phyloP scores from a whole-genome alignment of 92 coral and sea anemone genomes.

The Blastomussa wellsi region DNA sequence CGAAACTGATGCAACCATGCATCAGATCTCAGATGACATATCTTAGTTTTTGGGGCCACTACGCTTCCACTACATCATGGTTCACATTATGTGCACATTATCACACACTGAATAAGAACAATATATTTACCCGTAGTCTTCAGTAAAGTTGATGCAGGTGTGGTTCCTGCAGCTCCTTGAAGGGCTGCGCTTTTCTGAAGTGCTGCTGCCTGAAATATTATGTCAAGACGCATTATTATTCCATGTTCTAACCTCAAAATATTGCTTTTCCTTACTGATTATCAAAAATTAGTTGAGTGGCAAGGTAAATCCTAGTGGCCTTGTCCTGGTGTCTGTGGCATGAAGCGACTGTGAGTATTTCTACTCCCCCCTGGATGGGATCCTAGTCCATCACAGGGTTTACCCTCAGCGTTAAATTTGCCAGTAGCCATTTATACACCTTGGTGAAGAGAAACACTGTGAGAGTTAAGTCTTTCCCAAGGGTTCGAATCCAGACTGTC shows the following conservation, averaged over 20 bases:
- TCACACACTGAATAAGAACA: not conserved
- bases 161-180: conserved; percentile 71
- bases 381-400: too few species aligned
- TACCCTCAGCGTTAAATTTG: too few species aligned
- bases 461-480: too few species aligned
- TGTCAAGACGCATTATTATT: not conserved
- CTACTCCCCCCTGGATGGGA: too few species aligned
- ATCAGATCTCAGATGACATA: not conserved
- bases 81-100: not conserved
- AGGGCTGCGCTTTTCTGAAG: conserved; percentile 69
- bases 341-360: too few species aligned
- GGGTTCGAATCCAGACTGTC: too few species aligned
- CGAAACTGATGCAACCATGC: not conserved
- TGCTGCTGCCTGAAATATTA: conserved; percentile 38
- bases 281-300: too few species aligned
- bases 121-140: conserved; percentile 41
- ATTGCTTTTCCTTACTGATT: too few species aligned
- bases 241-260: not conserved
- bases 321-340: too few species aligned
- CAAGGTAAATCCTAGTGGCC: too few species aligned
- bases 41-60: not conserved
- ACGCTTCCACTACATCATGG: not conserved
- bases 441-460: too few species aligned
- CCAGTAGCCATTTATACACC: too few species aligned
- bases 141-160: conserved; percentile 57